phyloP scores from a whole-genome alignment of 2,113 vertebrate genomes.

The Hippolais icterina region DNA sequence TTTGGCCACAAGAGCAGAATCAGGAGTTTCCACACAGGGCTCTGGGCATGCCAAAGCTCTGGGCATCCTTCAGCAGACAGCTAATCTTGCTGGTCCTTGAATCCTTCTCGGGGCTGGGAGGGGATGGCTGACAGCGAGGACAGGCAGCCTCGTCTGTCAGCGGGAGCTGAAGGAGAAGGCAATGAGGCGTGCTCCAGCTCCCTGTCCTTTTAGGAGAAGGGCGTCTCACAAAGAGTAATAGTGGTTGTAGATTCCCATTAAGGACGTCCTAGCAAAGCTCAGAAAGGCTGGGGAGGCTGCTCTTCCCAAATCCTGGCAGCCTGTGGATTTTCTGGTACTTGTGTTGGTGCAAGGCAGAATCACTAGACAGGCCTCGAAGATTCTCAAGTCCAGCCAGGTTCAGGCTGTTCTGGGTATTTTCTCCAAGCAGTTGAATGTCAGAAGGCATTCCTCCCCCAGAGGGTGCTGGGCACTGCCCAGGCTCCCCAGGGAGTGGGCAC shows the following conservation, averaged over 20 bases:
- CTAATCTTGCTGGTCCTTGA: background rate
- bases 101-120: background rate
- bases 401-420: rapidly evolving
- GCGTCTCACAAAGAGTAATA: background rate
- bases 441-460: background rate
- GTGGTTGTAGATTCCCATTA: background rate
- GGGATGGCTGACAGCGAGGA: background rate
- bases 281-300: background rate
- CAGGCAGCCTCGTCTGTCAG: background rate
- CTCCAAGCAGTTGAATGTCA: background rate
- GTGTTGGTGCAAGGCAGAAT: background rate
- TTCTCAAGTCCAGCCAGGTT: background rate
- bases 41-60: background rate
- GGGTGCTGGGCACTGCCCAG: background rate
- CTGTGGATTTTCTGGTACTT: background rate
- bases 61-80: background rate
- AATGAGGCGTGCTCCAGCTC: background rate
- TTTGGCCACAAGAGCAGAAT: background rate
- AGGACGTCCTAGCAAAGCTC: background rate
- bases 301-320: background rate
- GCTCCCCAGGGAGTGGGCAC: background rate
- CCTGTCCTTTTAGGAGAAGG: background rate
- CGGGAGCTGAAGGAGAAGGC: background rate
- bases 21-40: rapidly evolving
- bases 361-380: rapidly evolving